Evolutionary conservation across 2,797 vertebrate species (phyloP).

Genomic region (Amniataba percoides): DNA sequence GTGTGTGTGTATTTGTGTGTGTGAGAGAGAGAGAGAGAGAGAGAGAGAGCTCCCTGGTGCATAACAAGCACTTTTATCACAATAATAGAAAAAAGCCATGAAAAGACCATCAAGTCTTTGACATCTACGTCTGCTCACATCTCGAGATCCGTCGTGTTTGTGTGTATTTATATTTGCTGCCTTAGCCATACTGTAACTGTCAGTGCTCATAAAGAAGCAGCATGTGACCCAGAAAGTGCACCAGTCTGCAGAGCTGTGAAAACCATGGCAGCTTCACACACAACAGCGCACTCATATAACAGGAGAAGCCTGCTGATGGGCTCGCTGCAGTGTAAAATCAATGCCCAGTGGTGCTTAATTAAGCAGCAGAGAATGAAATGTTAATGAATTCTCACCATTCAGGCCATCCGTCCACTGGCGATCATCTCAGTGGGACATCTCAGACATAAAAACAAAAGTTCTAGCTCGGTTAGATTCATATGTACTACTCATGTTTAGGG

Average conservation of each 20-base stretch:
- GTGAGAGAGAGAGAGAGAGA: too few species aligned
- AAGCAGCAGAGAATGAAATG: slow-evolving; percentile 70
- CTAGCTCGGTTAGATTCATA: slow-evolving; percentile 33
- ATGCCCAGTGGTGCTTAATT: slow-evolving; percentile 65
- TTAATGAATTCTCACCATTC: slow-evolving; percentile 75
- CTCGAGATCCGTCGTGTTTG: background rate
- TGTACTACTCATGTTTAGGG: slow-evolving; percentile 15
- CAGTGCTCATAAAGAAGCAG: slow-evolving; percentile 15
- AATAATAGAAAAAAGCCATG: slow-evolving; percentile 4
- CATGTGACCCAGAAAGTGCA: slow-evolving; percentile 42
- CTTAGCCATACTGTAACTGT: slow-evolving; percentile 14
- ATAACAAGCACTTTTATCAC: slow-evolving; percentile 8
- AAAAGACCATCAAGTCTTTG: background rate
- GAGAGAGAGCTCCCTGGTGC: background rate
- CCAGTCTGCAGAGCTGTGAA: slow-evolving; percentile 43
- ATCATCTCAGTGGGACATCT: slow-evolving; percentile 42
- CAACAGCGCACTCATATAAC: slow-evolving; percentile 13
- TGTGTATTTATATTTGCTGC: background rate
- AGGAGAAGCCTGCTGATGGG: slow-evolving; percentile 35
- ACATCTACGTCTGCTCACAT: background rate
- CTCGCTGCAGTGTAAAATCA: slow-evolving; percentile 52
- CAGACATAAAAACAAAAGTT: slow-evolving; percentile 29
- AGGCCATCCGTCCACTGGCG: slow-evolving; percentile 34
- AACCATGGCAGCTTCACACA: slow-evolving; percentile 26
- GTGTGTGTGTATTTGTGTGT: background rate